Base-by-base conservation (phyloP, 2,113 vertebrate genomes). In the Plestiodon gilberti region DNA sequence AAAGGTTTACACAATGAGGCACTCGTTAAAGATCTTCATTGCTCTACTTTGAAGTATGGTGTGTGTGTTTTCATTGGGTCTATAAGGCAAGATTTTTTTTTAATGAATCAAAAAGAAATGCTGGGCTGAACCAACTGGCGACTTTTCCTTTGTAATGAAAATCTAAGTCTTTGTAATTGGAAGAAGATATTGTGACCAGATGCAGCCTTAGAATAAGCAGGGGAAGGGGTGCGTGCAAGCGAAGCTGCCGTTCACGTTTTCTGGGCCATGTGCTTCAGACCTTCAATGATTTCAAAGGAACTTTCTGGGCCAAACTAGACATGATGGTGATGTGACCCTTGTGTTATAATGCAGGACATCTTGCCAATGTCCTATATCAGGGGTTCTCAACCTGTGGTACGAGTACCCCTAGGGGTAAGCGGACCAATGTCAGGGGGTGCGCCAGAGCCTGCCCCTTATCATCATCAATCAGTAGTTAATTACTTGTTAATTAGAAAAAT, bases 71-170 rank as follows among this genome's bases (percentile, higher is more conserved):
- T 38, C 59, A 79, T 38, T 57, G 77, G 25, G 33, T 82, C 57
- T 84, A 38, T 22, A 85, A 82, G 30, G 61, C 35, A 78, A 10
- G 35, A 35, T 79, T 30, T 48, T 59, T 30, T 73, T 82, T 69
- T 8, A 61, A 43, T 78, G 23, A 75, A 55, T 15, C 30, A 65
- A 43, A 69, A 48, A 0, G 1, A 1, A 61, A 33, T 52, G 82
- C 2, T n/a, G 43, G 78, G 62, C 81, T 65, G n/a, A 55, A 74
- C 23, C 30, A 69, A 22, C 23, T 59, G 73, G 15, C 22, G 57
- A 61, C 35, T 73, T 81, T 0, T 48, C 38, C 64, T 40, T 81
- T 40, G 15, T 81, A n/a, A 67, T 78, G 55, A 71, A 83, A 76
- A 84, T 55, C 5, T 59, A 11, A 81, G 35, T 5, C 55, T 25